Percentiles rank a stretch among this genome's conserved stretches.
phyloP scores from a whole-genome alignment of 2,888 invertebrate species.

The Andrena fulva region DNA sequence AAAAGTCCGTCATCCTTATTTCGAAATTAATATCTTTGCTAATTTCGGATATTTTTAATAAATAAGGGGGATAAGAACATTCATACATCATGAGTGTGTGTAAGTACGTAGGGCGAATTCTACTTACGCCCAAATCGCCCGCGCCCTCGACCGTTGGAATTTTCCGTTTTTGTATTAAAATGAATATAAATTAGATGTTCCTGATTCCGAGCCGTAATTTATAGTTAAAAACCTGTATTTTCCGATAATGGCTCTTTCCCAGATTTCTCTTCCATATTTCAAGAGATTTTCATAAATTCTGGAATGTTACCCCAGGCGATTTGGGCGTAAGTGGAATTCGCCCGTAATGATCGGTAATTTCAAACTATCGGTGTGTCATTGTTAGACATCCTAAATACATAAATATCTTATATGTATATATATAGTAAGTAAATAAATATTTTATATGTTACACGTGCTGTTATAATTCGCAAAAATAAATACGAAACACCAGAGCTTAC shows the following conservation, averaged over 20 bases:
- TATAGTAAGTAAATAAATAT: conserved; percentile 7
- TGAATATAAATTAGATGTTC: too few relatives aligned
- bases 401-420: background rate
- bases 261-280: too few relatives aligned
- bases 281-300: too few relatives aligned
- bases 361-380: background rate
- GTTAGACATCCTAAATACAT: conserved; percentile 11
- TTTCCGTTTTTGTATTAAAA: too few relatives aligned
- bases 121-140: too few relatives aligned
- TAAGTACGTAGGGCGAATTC: background rate
- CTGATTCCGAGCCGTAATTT: too few relatives aligned
- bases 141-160: too few relatives aligned
- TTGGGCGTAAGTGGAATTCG: too few relatives aligned
- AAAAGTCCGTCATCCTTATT: background rate
- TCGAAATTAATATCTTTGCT: conserved; percentile 16
- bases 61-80: background rate
- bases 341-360: background rate
- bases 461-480: background rate
- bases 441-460: background rate
- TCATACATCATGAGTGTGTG: background rate
- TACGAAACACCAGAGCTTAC: background rate
- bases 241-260: too few relatives aligned
- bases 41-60: background rate
- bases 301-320: too few relatives aligned
- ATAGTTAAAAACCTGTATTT: too few relatives aligned